Conservation (phyloP, 1,140 invertebrate genomes). For the Drosophila mauritiana region DNA sequence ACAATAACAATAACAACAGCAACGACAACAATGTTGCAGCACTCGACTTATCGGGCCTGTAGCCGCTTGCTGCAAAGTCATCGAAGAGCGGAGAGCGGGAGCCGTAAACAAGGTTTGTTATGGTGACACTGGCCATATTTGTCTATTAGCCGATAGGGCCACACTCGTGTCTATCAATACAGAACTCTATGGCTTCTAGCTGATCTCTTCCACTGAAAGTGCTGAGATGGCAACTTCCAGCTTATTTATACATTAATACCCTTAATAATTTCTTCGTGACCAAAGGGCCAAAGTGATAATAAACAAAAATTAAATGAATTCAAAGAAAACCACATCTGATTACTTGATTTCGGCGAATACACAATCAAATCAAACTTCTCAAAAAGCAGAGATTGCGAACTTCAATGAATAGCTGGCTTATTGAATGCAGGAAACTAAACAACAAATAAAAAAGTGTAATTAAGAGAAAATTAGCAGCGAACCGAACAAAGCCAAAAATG, state of each 20-base stretch:
- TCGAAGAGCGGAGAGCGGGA: conserved; percentile 7
- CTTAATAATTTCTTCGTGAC: no score
- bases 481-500: conserved; percentile 21
- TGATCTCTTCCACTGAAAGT: not conserved
- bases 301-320: not conserved
- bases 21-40: conserved; percentile 49
- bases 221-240: no score
- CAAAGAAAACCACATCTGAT: not conserved
- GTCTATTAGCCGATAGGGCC: conserved; percentile 30
- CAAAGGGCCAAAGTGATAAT: not conserved
- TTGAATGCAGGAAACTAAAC: conserved; percentile 39
- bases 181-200: conserved; percentile 4
- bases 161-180: conserved; percentile 16
- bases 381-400: conserved; percentile 6
- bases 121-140: conserved; percentile 35
- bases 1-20: conserved; percentile 40
- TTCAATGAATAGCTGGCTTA: conserved; percentile 8
- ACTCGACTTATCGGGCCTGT: conserved; percentile 23
- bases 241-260: no score
- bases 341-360: not conserved
- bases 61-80: conserved; percentile 6
- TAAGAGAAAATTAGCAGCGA: conserved; percentile 44
- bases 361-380: conserved; percentile 2
- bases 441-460: conserved; percentile 34
- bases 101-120: conserved; percentile 42